Evolutionary conservation across 2,888 invertebrate species (phyloP), one percentile per base, ranked within the genome.

Genomic region (Luperina testacea): DNA sequence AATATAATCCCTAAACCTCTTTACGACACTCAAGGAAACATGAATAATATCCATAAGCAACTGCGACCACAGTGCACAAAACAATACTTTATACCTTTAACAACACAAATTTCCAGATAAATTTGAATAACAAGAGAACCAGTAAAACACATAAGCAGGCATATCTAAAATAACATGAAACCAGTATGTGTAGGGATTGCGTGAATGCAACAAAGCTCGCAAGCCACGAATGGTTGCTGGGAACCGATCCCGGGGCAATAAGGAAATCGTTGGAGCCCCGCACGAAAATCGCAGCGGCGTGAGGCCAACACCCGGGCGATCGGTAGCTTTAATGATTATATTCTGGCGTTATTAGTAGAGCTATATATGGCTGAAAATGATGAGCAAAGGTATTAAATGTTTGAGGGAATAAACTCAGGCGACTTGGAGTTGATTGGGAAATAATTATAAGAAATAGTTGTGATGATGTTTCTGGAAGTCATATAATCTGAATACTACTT

Each of bases 241-340:
- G 95, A 96, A 96, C 91, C 88, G 89, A 94, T 94, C 94, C 93
- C 87, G 53, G 74, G 91, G 90, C 94, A 96, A 96, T 96, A 94
- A 96, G 96, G 96, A 96, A 96, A 96, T 94, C 91, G 94, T 94
- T 92, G 91, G 91, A 82, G 93, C 88, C 88, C 92, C 87, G 94
- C 94, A 95, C 95, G 95, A 95, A 95, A 95, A 95, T 95, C 94
- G 91, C 90, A 89, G 85, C 93, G 91, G 92, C 95, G 96, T 96
- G 95, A 95, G 93, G 85, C 83, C 81, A 86, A 90, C 88, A 89
- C 81, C 82, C 81, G 75, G 76, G 87, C 82, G 85, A 90, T 88
- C 90, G 86, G 93, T 92, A 93, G 93, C 92, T 89, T 87, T 94
- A 94, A 94, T 94, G 93, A 93, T 93, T 90, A 91, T 93, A 90